Conservation (phyloP, 2,888 invertebrate species). For the Lasioglossum malachurum region DNA sequence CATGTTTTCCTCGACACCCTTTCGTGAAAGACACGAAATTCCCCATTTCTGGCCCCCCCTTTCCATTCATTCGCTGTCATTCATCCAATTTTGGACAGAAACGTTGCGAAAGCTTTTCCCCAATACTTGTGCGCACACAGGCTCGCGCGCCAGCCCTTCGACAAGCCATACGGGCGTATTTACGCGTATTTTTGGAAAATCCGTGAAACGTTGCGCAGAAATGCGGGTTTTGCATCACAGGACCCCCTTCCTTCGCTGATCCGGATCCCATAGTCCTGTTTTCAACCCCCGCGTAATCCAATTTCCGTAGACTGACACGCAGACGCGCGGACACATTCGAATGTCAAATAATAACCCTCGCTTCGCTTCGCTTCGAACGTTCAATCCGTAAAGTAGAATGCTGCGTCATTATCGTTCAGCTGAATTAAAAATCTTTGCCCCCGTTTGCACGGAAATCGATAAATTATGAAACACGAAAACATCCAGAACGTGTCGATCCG, state of each 20-base stretch:
- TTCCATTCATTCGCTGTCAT: constrained; percentile 68
- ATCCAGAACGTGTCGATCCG: not conserved
- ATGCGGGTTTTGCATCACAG: constrained; percentile 67
- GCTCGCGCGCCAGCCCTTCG: not conserved
- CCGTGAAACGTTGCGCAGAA: constrained; percentile 78
- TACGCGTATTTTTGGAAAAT: constrained; percentile 81
- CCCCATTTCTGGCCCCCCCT: constrained; percentile 42
- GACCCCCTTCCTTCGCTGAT: constrained; percentile 7
- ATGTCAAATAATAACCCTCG: constrained; percentile 59
- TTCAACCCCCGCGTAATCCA: constrained; percentile 74
- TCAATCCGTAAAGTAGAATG: not conserved
- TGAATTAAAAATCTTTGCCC: not conserved
- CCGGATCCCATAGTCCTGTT: constrained; percentile 7
- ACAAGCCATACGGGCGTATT: constrained; percentile 82
- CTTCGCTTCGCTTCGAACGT: constrained; percentile 7
- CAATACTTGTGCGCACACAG: constrained; percentile 55
- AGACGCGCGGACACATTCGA: constrained; percentile 17
- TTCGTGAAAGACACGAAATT: constrained; percentile 62
- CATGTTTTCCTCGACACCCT: constrained; percentile 79
- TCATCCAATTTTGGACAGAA: constrained; percentile 72
- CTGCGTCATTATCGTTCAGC: not conserved
- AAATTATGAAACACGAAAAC: not conserved
- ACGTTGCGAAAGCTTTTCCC: constrained; percentile 72
- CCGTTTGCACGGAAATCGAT: not conserved
- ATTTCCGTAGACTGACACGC: constrained; percentile 72